Base-by-base conservation (phyloP, 2,797 vertebrate genomes). In the Adrianichthys oophorus region DNA sequence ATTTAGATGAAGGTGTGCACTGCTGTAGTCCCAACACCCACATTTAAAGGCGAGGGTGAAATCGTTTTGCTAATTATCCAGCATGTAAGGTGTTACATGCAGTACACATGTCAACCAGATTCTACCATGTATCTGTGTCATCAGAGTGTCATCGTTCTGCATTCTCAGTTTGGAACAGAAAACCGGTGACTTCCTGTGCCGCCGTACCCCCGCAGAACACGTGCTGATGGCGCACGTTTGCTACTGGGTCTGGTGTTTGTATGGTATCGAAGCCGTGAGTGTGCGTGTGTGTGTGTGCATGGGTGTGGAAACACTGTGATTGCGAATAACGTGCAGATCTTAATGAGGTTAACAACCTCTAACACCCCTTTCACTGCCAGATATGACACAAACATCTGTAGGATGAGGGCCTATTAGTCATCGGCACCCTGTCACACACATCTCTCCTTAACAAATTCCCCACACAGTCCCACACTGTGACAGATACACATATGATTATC, bases 291-390 rank as follows among this genome's bases (percentile, higher is more conserved):
- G 4, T 47, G 21, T 55, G 41, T 40, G 37, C 18, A 26, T 40
- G 23, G 56, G 50, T 56, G 24, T 26, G 32, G n/a, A 56, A 37
- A 60, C 12, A 10, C 14, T 4, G 42, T 23, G 44, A 24, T 52
- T 17, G 37, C 54, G 68, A 51, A 50, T 14, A 68, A 56, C 64
- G 62, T 65, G 41, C 13, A 40, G 37, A 42, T 68, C 52, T 37
- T 77, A 81, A 85, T 82, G 78, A 85, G 76, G 72, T 85, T 84
- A 82, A 83, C 79, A 74, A 71, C 74, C 70, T 75, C 72, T 60
- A 50, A 62, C 78, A 69, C 45, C 56, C 47, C 29, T 51, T 71
- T 67, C 67, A 73, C 72, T 15, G 10, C 41, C 18, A 17, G 43
- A 18, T 32, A 40, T 52, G 41, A 37, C 72, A 62, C 65, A 56